Base-by-base conservation (phyloP, 2,888 invertebrate genomes). In the Melanargia galathea region DNA sequence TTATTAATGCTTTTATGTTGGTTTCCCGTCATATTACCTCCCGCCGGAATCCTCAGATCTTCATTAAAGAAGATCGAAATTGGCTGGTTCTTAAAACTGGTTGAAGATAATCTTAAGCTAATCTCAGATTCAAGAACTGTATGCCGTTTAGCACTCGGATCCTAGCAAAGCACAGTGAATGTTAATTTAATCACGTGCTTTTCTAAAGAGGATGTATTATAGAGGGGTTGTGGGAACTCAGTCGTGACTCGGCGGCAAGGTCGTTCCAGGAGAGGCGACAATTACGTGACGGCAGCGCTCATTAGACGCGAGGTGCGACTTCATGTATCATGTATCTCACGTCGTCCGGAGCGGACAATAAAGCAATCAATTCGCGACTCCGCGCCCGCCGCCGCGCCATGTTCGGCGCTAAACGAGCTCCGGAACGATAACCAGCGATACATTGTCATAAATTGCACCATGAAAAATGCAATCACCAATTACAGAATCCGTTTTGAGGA, bases 291-390 rank as follows among this genome's bases (percentile, higher is more conserved):
- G 80, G 76, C 79, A 75, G 73, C 75, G 82, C 84, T 89, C 87
- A 88, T 90, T 88, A 89, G 86, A 78, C 77, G 82, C 79, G 80
- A 68, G 76, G 79, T 75, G 78, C 79, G 77, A 77, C 77, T 86
- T 90, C 90, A 89, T 90, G 90, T 87, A 86, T 87, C 87, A 90
- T 88, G 88, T 87, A 87, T 86, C 74, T 78, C 87, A 86, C 86
- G 85, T 88, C 84, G 81, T 74, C 73, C 75, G 73, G 77, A 79
- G 72, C 74, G 80, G 78, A 88, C 90, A 90, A 90, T 90, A 87
- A 88, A 90, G 89, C 87, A 89, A 89, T 90, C 90, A 90, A 87
- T 86, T 85, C 81, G 80, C 77, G 77, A 79, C 79, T 75, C 66
- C 72, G 74, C 75, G 78, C 64, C 62, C 16, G 26, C 49, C 64